Base-by-base conservation (phyloP, 1,140 invertebrate species). In the Globodera rostochiensis region DNA sequence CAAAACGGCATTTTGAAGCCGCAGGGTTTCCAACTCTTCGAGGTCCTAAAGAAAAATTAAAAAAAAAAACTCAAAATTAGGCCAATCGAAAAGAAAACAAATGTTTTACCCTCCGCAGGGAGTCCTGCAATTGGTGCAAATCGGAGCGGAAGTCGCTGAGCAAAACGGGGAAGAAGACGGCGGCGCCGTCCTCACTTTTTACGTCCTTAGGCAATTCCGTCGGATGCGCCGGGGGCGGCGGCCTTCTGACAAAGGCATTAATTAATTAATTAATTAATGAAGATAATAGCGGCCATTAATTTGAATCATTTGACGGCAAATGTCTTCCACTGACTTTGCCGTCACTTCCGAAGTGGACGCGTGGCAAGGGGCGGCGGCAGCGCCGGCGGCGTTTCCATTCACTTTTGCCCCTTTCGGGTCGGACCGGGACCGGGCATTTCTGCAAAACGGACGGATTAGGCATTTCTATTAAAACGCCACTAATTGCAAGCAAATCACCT, bases 91-190 rank as follows among this genome's bases (percentile, higher is more conserved):
- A 36, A 36, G 36, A 36, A 36, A 36, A 36, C 1, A 36, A 36
- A 36, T 36, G 36, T 21, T 13, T 73, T 45, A 80, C 75, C 49
- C 64, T 79, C 19, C 69, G 7, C 13, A 80, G 53, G 21, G 79
- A 53, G 21, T 79, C 71, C 45, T 74, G 76, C 21, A 80, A 66
- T 73, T 80, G 60, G 47, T 19, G 25, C 79, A 80, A 47, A 66
- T 80, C 71, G 21, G 79, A 64, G 3, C 79, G 79, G 80, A 80
- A 75, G 69, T 80, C 79, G 21, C 60, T 73, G n/a, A 80, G 57
- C 45, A 78, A 64, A 66, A 49, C 77, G 46, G 77, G 77, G 21
- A 70, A 46, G 15, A 36, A 78, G 3, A 76, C 25, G 13, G 77
- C 66, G 25, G 66, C 70, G 50, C 64, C 21, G 50, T 78, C 77